Base-by-base conservation (phyloP, 2,797 vertebrate species). In the Gymnopithys bicolor region DNA sequence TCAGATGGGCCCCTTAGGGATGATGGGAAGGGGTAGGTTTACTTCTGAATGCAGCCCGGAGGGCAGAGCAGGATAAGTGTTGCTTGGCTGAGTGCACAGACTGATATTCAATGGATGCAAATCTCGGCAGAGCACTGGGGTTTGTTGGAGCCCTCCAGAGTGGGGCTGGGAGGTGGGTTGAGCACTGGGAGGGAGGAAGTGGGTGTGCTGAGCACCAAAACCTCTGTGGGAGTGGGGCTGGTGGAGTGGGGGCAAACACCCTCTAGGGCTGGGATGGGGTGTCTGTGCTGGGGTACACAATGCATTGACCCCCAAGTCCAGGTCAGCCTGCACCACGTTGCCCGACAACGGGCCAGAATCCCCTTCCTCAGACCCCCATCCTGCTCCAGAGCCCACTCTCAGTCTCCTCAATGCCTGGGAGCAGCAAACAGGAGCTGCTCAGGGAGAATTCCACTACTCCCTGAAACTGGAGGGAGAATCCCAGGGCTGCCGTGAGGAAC, bases 51-150 rank as follows among this genome's bases (percentile, higher is more conserved):
- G 10, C 58, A 75, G 12, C 15, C 77, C 33, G 60, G 27, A 81
- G 66, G 19, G 35, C 59, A 68, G 77, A 67, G n/a, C 35, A 66
- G 18, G 30, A 53, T 30, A 58, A 19, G 32, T 5, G 28, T 24
- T 0, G 0, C 58, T 32, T 15, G 1, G 5, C 23, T 64, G 28
- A 52, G 53, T 1, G 6, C 59, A 17, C 10, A 55, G 35, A 1
- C 58, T 51, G 76, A n/a, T 11, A 41, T 49, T 58, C 4, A 5
- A 5, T 3, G 52, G 51, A 19, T 58, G 16, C 11, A 64, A 41
- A 68, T n/a, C 70, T 46, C 46, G 1, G 1, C 4, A 46, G 55
- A 87, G 25, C 53, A 32, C 1, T 0, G 0, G 63, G 11, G 33
- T 10, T 33, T 39, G 56, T n/a, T 55, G 84, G 37, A 63, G 30